phyloP scores from a whole-genome alignment of 2,113 vertebrate species.

The Muntiacus muntjak region DNA sequence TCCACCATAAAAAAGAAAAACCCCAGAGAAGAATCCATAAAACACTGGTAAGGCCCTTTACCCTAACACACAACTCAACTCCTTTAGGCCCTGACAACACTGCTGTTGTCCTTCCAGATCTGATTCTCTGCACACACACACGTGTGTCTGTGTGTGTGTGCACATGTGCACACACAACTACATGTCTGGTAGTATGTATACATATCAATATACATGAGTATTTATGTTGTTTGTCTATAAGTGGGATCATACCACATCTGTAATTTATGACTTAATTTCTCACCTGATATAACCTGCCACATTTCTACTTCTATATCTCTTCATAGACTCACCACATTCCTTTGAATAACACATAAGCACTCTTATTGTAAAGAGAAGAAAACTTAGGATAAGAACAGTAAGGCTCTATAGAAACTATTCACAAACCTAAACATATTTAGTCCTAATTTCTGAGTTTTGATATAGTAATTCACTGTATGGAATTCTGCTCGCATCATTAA shows the following conservation, averaged over 20 bases:
- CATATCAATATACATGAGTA: neutral
- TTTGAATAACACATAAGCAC: neutral
- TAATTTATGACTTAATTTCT: neutral
- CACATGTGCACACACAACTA: neutral
- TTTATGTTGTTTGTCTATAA: neutral
- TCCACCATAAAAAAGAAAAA: neutral
- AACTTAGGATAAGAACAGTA: neutral
- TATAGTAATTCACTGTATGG: neutral
- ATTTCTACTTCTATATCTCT: neutral
- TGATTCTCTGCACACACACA: neutral
- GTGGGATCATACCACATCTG: neutral
- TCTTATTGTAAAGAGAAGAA: neutral
- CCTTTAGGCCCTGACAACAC: neutral
- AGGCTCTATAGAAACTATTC: neutral
- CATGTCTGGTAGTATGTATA: neutral
- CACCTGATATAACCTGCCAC: neutral
- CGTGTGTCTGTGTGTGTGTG: too few species aligned
- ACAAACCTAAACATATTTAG: neutral
- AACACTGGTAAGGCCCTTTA: neutral
- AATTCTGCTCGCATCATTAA: neutral
- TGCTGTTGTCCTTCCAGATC: neutral
- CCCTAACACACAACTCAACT: neutral
- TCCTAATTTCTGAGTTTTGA: neutral
- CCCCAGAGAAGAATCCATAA: neutral
- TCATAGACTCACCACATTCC: neutral